Percentiles rank a stretch among this genome's conserved stretches.
Conservation (phyloP, 1,140 invertebrate genomes). For the Lordiphosa clarofinis region DNA sequence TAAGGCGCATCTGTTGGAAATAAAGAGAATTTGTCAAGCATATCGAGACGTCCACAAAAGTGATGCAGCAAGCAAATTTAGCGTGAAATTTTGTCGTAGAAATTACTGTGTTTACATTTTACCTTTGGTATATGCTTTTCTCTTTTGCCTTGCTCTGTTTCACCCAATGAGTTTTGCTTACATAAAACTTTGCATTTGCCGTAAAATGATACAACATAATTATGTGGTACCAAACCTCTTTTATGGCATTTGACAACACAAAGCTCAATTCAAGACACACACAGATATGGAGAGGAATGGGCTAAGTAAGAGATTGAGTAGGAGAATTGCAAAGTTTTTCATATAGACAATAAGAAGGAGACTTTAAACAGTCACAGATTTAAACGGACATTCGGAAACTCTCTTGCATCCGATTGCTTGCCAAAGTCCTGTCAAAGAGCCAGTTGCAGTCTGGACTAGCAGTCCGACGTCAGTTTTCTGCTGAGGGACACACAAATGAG, state of each 20-base stretch:
- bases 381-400: too few species aligned
- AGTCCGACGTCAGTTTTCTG: too few species aligned
- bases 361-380: too few species aligned
- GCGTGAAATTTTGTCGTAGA: conserved; percentile 66
- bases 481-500: too few species aligned
- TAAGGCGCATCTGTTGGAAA: conserved; percentile 64
- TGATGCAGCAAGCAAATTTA: conserved; percentile 52
- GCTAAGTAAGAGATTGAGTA: background rate
- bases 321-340: background rate
- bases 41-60: conserved; percentile 26
- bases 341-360: background rate
- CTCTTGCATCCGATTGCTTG: too few species aligned
- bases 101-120: conserved; percentile 62
- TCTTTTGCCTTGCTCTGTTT: conserved; percentile 59
- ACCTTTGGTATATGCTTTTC: conserved; percentile 11
- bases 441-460: too few species aligned
- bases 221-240: conserved; percentile 33
- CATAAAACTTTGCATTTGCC: conserved; percentile 49
- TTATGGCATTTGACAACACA: conserved; percentile 44
- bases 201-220: conserved; percentile 74
- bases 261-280: conserved; percentile 32
- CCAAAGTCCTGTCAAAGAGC: too few species aligned
- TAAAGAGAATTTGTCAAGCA: conserved; percentile 57
- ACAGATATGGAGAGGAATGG: background rate
- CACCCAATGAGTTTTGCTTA: conserved; percentile 44